Percentiles rank a stretch among this genome's conserved stretches.
phyloP scores from a whole-genome alignment of 2,888 invertebrate species.

The Megaustenia siamemsis region DNA sequence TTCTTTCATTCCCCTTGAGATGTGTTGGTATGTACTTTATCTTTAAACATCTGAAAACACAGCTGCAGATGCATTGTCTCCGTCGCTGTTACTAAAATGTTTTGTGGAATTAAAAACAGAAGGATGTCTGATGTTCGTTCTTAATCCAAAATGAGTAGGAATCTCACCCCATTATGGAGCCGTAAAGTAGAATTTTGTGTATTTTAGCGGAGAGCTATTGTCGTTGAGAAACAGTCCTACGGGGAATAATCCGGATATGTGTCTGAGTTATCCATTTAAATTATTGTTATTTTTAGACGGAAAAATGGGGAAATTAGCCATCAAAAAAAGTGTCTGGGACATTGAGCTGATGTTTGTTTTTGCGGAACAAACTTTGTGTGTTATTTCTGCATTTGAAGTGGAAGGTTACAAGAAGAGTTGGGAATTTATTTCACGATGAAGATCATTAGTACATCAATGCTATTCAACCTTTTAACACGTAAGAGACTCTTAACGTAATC shows the following conservation, averaged over 20 bases:
- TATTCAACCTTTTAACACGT: too few relatives aligned
- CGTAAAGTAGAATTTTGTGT: conserved; percentile 28
- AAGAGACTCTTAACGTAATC: too few relatives aligned
- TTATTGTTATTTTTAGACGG: background rate
- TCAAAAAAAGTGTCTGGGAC: background rate
- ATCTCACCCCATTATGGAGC: background rate
- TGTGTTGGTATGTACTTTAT: background rate
- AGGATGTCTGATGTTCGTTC: background rate
- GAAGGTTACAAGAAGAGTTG: too few relatives aligned
- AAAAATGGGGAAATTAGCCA: background rate
- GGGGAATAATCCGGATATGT: conserved; percentile 15
- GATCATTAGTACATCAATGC: too few relatives aligned
- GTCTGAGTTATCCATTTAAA: conserved; percentile 5
- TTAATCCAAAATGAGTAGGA: background rate
- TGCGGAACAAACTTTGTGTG: background rate
- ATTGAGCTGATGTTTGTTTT: conserved; percentile 1
- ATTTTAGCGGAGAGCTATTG: conserved; percentile 8
- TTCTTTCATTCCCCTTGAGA: conserved; percentile 1
- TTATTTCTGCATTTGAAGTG: background rate
- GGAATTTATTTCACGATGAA: too few relatives aligned
- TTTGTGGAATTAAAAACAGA: background rate
- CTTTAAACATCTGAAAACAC: background rate
- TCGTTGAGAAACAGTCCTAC: background rate
- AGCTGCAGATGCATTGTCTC: background rate
- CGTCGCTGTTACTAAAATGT: background rate